Percentiles rank a stretch among this genome's conserved stretches.
phyloP scores from a whole-genome alignment of 2,888 invertebrate genomes.

The Ctena decussata region DNA sequence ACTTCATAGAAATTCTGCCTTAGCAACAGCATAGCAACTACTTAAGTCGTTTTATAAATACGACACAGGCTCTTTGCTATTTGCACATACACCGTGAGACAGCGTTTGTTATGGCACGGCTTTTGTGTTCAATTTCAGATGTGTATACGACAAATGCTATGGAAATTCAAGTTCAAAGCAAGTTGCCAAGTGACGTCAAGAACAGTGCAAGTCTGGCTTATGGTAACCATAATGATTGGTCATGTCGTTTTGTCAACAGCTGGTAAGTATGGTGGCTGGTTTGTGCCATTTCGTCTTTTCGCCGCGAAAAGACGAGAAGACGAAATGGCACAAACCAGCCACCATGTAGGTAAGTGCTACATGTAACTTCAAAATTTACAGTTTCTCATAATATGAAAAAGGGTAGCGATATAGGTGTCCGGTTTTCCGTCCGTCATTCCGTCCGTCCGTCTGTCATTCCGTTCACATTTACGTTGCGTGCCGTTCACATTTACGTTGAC shows the following conservation, averaged over 20 bases:
- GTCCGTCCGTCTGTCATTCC: no score
- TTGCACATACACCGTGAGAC: no score
- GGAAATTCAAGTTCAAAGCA: no score
- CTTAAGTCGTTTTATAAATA: no score
- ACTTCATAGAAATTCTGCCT: no score
- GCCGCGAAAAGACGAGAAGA: no score
- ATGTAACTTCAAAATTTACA: neutral
- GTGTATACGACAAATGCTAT: neutral
- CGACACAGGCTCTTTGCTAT: no score
- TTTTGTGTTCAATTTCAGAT: neutral
- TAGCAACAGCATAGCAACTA: neutral
- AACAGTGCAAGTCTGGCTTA: neutral
- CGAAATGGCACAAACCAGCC: neutral
- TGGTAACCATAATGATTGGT: neutral
- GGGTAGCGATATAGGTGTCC: no score
- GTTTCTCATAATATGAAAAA: neutral
- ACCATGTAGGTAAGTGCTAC: neutral
- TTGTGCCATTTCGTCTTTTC: no score
- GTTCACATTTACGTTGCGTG: no score
- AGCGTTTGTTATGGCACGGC: neutral
- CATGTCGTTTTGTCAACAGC: neutral
- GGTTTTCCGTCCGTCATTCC: no score
- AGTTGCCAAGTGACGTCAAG: neutral
- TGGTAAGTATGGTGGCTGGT: neutral
- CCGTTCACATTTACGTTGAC: no score